A percentile compares a stretch with the other conserved stretches of the same genome.
Evolutionary conservation across 1,140 invertebrate genomes (phyloP).

Genomic region (Musca domestica): DNA sequence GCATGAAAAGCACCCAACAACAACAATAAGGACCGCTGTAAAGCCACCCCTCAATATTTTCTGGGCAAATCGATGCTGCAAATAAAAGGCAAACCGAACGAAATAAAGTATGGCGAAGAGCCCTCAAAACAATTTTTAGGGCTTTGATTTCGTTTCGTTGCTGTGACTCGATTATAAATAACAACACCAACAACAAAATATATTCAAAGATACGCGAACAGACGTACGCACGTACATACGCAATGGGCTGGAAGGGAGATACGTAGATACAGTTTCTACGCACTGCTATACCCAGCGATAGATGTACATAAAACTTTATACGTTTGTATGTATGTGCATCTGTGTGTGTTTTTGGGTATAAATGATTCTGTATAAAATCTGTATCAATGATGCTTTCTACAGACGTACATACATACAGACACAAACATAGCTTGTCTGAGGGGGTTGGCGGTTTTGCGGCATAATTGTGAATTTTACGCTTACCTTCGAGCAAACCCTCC

Average conservation of each 20-base stretch:
- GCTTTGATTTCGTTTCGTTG: constrained; percentile 16
- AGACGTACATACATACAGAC: too few species aligned
- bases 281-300: too few species aligned
- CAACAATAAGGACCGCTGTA: background rate
- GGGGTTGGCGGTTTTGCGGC: constrained; percentile 28
- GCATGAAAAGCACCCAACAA: constrained; percentile 2
- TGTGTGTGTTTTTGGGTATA: background rate
- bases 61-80: constrained; percentile 1
- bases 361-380: background rate
- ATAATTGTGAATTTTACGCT: constrained; percentile 53
- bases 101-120: background rate
- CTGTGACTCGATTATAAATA: constrained; percentile 15
- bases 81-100: background rate
- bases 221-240: background rate
- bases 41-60: background rate
- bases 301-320: too few species aligned
- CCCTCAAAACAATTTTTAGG: constrained; percentile 21
- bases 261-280: background rate
- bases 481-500: constrained; percentile 47
- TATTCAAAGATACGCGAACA: background rate
- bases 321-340: background rate
- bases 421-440: too few species aligned
- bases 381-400: too few species aligned
- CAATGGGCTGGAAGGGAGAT: background rate
- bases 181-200: background rate